These are phyloP conservation scores for Meleagris gallopavo DNA, from an alignment of 2,113 vertebrate species.

Conservation along the genomic window DNA sequence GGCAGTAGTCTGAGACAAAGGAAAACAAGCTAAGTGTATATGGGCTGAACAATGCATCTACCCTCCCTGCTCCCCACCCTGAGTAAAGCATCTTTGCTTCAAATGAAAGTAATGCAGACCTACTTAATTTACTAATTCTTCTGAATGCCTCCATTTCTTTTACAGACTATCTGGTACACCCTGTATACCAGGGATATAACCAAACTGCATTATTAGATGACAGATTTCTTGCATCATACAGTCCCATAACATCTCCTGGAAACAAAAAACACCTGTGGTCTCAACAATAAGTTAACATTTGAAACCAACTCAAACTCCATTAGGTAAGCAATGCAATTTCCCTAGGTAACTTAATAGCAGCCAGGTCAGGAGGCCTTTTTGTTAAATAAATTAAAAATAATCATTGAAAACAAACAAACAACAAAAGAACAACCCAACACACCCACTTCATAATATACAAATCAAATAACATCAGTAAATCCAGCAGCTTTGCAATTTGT, in stretches of 20 bases:
- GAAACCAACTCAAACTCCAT: neutral
- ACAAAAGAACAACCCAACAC: neutral
- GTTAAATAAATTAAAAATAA: neutral
- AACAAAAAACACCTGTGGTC: neutral
- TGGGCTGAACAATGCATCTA: neutral
- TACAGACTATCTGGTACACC: constrained; percentile 23
- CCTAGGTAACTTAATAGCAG: neutral
- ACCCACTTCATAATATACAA: neutral
- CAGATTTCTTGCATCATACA: constrained; percentile 7
- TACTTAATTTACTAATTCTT: constrained; percentile 59
- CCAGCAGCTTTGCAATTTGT: neutral
- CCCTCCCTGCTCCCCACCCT: neutral
- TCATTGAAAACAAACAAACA: neutral
- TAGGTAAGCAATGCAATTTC: neutral
- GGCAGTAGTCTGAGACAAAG: constrained; percentile 35
- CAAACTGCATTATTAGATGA: constrained; percentile 23
- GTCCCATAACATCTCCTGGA: neutral
- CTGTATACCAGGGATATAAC: neutral
- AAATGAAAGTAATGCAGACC: constrained; percentile 8
- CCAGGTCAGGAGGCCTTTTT: neutral
- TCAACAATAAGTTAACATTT: neutral
- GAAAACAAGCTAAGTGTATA: constrained; percentile 49
- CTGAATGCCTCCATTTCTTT: constrained; percentile 35
- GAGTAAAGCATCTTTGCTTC: constrained; percentile 31
- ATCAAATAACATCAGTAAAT: neutral